Base-by-base conservation (phyloP, 2,113 vertebrate genomes). In the Chloroceryle aenea region DNA sequence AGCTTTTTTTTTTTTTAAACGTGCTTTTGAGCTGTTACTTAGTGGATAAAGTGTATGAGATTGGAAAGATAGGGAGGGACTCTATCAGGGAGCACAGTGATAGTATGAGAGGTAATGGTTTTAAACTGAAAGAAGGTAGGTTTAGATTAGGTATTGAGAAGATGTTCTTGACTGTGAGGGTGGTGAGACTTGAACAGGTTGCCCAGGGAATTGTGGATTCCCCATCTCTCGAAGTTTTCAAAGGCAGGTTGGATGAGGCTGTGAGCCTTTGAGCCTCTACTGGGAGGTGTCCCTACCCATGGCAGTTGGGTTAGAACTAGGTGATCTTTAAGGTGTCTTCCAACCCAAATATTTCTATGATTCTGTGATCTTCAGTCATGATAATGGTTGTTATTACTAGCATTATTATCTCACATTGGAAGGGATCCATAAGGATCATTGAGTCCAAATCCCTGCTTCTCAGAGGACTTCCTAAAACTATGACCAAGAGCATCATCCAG, bases 401-500 rank as follows among this genome's bases (percentile, higher is more conserved):
- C 6, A 15, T n/a, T 14, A 50, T 12, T 6, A 23, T 9, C 17
- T 71, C 21, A 17, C 1, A 2, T 45, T 86, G 38, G 38, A 42
- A 59, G 30, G n/a, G 29, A 55, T 34, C 14, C 9, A 5, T 62
- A 61, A 40, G 20, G 23, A 42, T 45, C 14, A 9, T 74, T 0
- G 3, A n/a, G 32, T 79, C 10, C 10, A 75, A 10, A 10, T 79
- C 47, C 9, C 6, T 59, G 14, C 34, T 63, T 3, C 22, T 61
- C 0, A 0, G 8, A 21, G 38, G 14, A n/a, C 42, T 58, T 14
- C 16, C 19, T 71, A 40, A 58, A 92, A 58, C 27, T 19, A 5
- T 42, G 34, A 52, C 58, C 12, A 27, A n/a, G 7, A 62, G 19
- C 5, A 2, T 79, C 0, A 0, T 36, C 14, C 4, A 27, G 6